Evolutionary conservation across 1,140 invertebrate genomes (phyloP).

Genomic region (Leptestheria dahalacensis): DNA sequence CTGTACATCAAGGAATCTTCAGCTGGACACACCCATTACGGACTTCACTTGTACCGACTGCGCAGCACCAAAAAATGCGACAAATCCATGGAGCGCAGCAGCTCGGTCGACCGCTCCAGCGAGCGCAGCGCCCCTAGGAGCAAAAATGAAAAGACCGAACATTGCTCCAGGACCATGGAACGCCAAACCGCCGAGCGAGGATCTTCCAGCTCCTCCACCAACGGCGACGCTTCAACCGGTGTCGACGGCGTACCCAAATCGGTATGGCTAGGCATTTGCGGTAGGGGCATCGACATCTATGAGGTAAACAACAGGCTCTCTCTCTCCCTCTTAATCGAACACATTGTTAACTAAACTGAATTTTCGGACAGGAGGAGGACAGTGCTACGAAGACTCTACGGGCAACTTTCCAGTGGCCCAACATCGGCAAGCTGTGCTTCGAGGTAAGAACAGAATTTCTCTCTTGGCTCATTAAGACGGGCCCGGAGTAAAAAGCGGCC

Average conservation of each 20-base stretch:
- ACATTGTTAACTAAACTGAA: too few relatives aligned
- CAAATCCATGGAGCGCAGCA: background rate
- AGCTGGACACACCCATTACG: constrained; percentile 66
- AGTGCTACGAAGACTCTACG: constrained; percentile 16
- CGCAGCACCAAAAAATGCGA: constrained; percentile 56
- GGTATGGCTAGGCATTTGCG: constrained; percentile 64
- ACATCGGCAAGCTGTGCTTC: constrained; percentile 83
- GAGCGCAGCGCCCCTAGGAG: background rate
- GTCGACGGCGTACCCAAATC: constrained; percentile 1
- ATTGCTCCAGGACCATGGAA: constrained; percentile 19
- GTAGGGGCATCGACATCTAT: constrained; percentile 70
- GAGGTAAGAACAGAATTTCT: constrained; percentile 40
- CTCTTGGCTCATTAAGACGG: background rate
- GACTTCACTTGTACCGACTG: constrained; percentile 79
- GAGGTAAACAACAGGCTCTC: constrained; percentile 27
- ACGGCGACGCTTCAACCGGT: background rate
- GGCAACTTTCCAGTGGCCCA: constrained; percentile 71
- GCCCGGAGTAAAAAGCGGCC: background rate
- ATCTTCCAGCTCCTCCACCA: constrained; percentile 4
- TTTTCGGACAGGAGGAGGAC: constrained; percentile 15
- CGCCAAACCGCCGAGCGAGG: constrained; percentile 18
- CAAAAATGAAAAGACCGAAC: background rate
- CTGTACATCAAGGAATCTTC: constrained; percentile 81
- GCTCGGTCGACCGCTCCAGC: constrained; percentile 5
- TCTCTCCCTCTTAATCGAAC: too few relatives aligned